Evolutionary conservation across 2,113 vertebrate species (phyloP).

Genomic region (Aldabrachelys gigantea): DNA sequence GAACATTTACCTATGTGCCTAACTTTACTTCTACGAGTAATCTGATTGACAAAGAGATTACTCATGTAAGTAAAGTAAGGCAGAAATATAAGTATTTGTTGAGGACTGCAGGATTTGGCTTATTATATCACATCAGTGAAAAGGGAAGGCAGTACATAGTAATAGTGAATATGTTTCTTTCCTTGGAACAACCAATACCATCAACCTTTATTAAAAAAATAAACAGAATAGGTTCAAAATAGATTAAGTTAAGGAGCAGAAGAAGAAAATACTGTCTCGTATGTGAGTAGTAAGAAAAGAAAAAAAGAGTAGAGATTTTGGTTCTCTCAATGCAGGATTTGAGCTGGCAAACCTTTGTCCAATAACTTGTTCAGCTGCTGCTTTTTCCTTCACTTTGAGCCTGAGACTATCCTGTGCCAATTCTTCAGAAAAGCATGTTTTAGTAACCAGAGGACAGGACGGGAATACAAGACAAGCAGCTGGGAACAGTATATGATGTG

Average conservation of each 20-base stretch:
- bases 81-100: not conserved
- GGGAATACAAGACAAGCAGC: not conserved
- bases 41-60: not conserved
- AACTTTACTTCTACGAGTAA: not conserved
- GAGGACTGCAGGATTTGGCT: not conserved
- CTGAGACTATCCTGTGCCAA: not conserved
- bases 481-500: not conserved
- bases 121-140: not conserved
- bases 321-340: not conserved
- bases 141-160: not conserved
- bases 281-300: not conserved
- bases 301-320: not conserved
- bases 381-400: not conserved
- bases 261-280: not conserved
- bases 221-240: too few relatives aligned
- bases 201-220: not conserved
- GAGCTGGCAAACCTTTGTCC: not conserved
- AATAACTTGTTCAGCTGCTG: not conserved
- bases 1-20: not conserved
- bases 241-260: not conserved
- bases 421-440: fast-evolving
- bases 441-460: not conserved
- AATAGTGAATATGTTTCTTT: not conserved
- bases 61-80: not conserved
- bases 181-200: not conserved